Evolutionary conservation across 1,140 invertebrate genomes (phyloP).

Genomic region (Geopemphigus sp.): DNA sequence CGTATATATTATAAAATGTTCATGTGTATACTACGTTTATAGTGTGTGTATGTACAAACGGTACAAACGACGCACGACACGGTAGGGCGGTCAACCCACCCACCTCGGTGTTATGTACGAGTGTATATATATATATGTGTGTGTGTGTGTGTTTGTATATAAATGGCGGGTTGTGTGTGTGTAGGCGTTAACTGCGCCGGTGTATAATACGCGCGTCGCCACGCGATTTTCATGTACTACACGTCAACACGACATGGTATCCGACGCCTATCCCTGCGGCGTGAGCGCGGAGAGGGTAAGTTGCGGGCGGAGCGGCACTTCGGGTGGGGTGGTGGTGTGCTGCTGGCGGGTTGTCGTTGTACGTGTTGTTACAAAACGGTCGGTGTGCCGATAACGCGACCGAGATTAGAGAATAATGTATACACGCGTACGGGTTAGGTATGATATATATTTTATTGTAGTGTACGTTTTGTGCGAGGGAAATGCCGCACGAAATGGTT

Average conservation of each 20-base stretch:
- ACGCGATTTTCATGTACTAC: constrained; percentile 48
- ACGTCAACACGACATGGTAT: constrained; percentile 44
- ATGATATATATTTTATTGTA: too few species aligned
- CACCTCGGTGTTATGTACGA: neutral
- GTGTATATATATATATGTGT: neutral
- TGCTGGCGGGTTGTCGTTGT: constrained; percentile 31
- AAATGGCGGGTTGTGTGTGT: neutral
- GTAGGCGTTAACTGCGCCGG: constrained; percentile 44
- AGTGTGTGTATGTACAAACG: neutral
- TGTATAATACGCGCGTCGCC: constrained; percentile 38
- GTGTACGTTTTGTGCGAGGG: neutral
- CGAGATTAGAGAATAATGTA: constrained; percentile 37
- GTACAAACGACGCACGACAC: constrained; percentile 35
- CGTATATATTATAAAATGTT: constrained; percentile 2
- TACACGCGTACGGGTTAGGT: too few species aligned
- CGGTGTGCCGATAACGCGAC: constrained; percentile 29
- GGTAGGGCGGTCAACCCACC: constrained; percentile 31
- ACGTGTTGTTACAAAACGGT: constrained; percentile 41
- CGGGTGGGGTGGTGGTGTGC: neutral
- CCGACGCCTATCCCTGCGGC: constrained; percentile 1
- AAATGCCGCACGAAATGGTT: neutral
- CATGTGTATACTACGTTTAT: too few species aligned
- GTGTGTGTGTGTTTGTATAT: neutral
- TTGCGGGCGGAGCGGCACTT: neutral
- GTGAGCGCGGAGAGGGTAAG: too few species aligned